Conservation (phyloP, 2,888 invertebrate genomes). For the Abscondita cerata region DNA sequence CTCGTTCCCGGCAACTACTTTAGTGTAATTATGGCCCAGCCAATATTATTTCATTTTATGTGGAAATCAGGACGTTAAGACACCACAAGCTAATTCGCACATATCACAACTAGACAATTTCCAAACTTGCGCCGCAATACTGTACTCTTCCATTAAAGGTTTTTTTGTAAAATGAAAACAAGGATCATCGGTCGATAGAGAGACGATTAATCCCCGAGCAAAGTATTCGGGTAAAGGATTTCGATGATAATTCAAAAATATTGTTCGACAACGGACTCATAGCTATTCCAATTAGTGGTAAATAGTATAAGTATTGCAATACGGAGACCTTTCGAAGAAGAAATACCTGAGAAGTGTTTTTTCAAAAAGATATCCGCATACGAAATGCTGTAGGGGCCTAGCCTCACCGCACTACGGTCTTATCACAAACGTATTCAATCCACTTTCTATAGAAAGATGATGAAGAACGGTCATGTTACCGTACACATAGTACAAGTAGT, state of each 20-base stretch:
- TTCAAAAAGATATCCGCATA: constrained; percentile 95
- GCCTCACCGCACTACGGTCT: constrained; percentile 99
- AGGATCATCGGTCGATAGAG: constrained; percentile 97
- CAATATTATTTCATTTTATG: constrained; percentile 98
- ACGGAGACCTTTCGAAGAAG: constrained; percentile 96
- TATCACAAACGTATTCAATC: constrained; percentile 91
- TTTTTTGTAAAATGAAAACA: constrained; percentile 99
- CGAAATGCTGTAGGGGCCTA: constrained; percentile 96
- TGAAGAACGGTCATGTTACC: constrained; percentile 96
- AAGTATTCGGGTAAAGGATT: constrained; percentile 98
- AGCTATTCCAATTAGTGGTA: constrained; percentile 97
- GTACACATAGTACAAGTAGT: constrained; percentile 98
- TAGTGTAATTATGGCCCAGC: constrained; percentile 95
- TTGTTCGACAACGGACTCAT: constrained; percentile 99
- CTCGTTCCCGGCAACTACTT: constrained; percentile 98
- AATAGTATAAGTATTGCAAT: constrained; percentile 96
- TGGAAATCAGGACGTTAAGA: constrained; percentile 96
- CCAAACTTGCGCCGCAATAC: constrained; percentile 99
- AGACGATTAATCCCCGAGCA: constrained; percentile 91
- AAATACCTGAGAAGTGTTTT: constrained; percentile 98
- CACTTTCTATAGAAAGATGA: constrained; percentile 82
- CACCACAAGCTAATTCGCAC: constrained; percentile 97
- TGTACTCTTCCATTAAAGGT: constrained; percentile 99
- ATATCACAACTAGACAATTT: constrained; percentile 98
- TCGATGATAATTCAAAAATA: constrained; percentile 96